phyloP scores from a whole-genome alignment of 2,113 vertebrate genomes.

The Phyllostomus discolor region DNA sequence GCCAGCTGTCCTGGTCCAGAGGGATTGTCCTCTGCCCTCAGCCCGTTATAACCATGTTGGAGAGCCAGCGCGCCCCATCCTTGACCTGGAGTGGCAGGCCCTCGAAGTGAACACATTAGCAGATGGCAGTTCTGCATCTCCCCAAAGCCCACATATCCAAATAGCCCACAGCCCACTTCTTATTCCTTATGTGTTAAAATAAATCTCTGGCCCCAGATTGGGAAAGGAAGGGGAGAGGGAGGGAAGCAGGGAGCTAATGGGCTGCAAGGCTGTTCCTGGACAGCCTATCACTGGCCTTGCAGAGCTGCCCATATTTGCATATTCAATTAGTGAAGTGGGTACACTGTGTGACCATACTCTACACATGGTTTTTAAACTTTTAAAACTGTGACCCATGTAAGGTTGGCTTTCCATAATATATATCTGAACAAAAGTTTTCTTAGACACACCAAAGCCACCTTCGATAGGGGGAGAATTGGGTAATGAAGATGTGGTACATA shows the following conservation, averaged over 20 bases:
- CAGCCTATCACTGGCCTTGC: neutral
- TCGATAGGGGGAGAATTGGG: too few relatives aligned
- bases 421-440: neutral
- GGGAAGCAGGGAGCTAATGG: neutral
- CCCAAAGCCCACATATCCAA: neutral
- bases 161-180: neutral
- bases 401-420: neutral
- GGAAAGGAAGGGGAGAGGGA: rapidly evolving
- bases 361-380: neutral
- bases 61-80: neutral
- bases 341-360: neutral
- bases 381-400: neutral
- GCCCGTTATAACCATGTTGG: neutral
- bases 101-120: neutral
- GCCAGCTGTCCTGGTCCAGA: neutral
- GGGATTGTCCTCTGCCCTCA: neutral
- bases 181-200: neutral
- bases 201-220: neutral
- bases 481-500: too few relatives aligned
- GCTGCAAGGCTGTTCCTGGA: neutral
- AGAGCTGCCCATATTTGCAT: neutral
- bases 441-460: too few relatives aligned
- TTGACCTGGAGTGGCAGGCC: neutral
- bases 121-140: neutral
- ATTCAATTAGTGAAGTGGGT: neutral